Conservation (phyloP, 2,113 vertebrate genomes). For the Noctilio leporinus region DNA sequence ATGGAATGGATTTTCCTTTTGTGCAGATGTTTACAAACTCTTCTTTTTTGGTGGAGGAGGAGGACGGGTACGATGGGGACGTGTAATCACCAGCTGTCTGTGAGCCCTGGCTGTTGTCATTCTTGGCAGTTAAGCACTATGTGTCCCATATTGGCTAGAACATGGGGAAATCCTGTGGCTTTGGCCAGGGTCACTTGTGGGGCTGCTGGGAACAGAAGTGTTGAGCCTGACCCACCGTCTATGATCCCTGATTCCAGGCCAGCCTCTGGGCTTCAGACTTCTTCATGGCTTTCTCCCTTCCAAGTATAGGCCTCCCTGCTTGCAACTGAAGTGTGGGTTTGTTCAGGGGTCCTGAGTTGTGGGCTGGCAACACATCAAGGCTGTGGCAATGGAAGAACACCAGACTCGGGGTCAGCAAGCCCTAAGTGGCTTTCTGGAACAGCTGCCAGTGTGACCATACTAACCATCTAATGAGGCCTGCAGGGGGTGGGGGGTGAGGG, state of each 20-base stretch:
- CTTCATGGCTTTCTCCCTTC: not conserved
- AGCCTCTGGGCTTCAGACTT: not conserved
- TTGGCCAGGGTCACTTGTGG: conserved; percentile 17
- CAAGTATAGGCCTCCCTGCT: not conserved
- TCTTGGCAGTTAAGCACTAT: conserved; percentile 32
- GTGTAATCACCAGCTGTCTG: not conserved
- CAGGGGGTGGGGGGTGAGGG: too few relatives aligned
- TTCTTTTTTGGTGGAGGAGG: not conserved
- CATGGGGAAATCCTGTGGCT: conserved; percentile 53
- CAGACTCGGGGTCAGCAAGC: not conserved
- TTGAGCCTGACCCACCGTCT: not conserved
- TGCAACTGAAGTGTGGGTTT: not conserved
- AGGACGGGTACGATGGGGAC: not conserved
- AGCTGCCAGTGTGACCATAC: not conserved
- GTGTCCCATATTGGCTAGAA: conserved; percentile 44
- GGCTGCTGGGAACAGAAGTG: not conserved
- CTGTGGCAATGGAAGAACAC: not conserved
- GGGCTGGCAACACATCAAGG: not conserved
- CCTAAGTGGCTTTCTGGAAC: not conserved
- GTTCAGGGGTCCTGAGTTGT: not conserved
- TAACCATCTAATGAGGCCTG: not conserved
- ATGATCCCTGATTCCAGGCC: not conserved
- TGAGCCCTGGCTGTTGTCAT: conserved; percentile 52
- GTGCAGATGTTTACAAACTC: conserved; percentile 10
- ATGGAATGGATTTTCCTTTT: conserved; percentile 20